These are phyloP conservation scores for Dryococelus australis DNA, from an alignment of 2,888 invertebrate genomes.

Conservation along the genomic window DNA sequence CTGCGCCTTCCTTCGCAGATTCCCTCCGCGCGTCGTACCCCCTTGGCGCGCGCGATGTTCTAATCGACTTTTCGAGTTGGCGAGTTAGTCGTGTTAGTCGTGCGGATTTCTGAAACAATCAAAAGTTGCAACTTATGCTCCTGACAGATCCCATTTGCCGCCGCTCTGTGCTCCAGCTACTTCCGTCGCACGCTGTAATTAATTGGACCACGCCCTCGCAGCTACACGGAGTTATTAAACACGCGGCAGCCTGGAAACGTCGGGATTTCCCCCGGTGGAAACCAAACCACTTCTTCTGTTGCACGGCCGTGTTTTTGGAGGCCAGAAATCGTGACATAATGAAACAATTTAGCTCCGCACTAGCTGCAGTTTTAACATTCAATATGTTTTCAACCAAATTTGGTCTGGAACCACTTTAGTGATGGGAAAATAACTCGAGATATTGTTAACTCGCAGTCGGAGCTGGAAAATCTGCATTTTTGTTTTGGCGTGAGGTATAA, in stretches of 20 bases:
- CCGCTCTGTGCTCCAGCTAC: background rate
- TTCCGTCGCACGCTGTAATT: background rate
- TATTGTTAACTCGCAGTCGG: no score
- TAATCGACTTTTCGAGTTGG: slow-evolving; percentile 20
- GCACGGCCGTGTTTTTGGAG: no score
- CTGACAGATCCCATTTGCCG: slow-evolving; percentile 35
- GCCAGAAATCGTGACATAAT: no score
- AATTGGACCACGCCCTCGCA: slow-evolving; percentile 2
- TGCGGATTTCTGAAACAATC: slow-evolving; percentile 37
- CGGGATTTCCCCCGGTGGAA: no score
- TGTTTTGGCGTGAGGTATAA: no score
- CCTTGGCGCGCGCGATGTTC: slow-evolving; percentile 2
- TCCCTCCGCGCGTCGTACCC: background rate
- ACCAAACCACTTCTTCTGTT: no score
- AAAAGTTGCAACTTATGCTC: slow-evolving; percentile 34
- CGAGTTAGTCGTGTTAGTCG: slow-evolving; percentile 34
- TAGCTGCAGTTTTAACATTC: no score
- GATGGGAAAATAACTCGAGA: no score
- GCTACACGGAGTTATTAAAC: background rate
- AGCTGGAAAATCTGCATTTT: no score
- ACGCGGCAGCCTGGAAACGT: background rate
- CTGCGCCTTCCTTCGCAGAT: background rate
- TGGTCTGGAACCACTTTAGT: no score
- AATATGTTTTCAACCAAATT: no score
- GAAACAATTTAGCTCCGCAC: no score